These are phyloP conservation scores for Clarias magur DNA, from an alignment of 2,113 vertebrate genomes.

Conservation along the genomic window DNA sequence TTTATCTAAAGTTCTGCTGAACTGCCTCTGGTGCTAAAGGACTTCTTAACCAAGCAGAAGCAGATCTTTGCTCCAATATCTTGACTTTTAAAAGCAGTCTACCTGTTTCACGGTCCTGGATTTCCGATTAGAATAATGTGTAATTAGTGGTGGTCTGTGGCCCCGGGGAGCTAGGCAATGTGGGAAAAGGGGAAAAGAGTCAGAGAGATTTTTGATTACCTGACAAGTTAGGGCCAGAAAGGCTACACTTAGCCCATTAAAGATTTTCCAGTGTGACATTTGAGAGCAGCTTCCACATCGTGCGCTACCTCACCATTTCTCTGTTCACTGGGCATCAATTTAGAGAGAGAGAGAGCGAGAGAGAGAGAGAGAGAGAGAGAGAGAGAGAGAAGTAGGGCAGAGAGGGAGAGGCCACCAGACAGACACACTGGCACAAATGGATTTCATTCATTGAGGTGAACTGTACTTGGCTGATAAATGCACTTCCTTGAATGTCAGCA, in stretches of 20 bases:
- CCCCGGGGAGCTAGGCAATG: conserved; percentile 78
- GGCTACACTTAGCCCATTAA: conserved; percentile 99
- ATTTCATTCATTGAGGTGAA: conserved; percentile 89
- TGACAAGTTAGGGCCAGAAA: conserved; percentile 98
- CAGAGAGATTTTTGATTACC: conserved; percentile 91
- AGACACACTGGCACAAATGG: conserved; percentile 89
- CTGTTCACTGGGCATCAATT: conserved; percentile 88
- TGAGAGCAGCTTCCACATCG: conserved; percentile 86
- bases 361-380: conserved; percentile 38
- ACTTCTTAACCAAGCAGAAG: conserved; percentile 58
- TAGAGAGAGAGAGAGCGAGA: conserved; percentile 69
- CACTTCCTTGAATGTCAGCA: conserved; percentile 99
- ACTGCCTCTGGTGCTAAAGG: not conserved
- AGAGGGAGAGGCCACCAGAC: conserved; percentile 78
- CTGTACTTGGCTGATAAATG: conserved; percentile 95
- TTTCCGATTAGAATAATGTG: conserved; percentile 86
- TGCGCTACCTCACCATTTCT: conserved; percentile 90
- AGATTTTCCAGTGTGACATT: conserved; percentile 98
- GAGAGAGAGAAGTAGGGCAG: conserved; percentile 37
- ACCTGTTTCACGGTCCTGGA: conserved; percentile 76
- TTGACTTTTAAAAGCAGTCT: conserved; percentile 79
- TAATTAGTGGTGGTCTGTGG: conserved; percentile 91
- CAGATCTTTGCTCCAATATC: conserved; percentile 65
- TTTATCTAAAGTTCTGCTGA: not conserved
- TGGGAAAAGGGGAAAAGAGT: conserved; percentile 65